Conservation (phyloP, 1,140 invertebrate species). For the Tachypleus tridentatus region DNA sequence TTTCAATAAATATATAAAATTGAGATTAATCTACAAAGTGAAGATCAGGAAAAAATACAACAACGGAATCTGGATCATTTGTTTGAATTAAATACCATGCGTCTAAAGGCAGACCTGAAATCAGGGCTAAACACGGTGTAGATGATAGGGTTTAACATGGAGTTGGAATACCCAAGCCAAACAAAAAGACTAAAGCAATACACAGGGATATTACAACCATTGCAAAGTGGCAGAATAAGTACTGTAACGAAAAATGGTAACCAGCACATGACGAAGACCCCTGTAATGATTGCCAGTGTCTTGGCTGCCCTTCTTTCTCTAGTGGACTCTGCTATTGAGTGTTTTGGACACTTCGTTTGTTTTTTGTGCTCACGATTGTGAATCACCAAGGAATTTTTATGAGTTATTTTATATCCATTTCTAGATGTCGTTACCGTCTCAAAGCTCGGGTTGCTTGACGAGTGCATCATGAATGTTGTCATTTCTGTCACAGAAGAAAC, state of each 20-base stretch:
- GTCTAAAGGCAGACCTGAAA: conserved; percentile 86
- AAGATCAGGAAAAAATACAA: too few relatives aligned
- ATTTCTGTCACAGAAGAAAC: too few relatives aligned
- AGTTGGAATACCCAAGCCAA: conserved; percentile 99
- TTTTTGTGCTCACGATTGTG: too few relatives aligned
- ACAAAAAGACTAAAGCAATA: conserved; percentile 89
- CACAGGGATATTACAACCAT: conserved; percentile 51
- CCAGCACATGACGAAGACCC: conserved; percentile 97
- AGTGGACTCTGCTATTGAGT: conserved; percentile 30
- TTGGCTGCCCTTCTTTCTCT: conserved; percentile 93
- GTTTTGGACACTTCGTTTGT: too few relatives aligned
- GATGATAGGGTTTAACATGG: conserved; percentile 92
- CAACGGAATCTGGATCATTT: too few relatives aligned
- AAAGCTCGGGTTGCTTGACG: too few relatives aligned
- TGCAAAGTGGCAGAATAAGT: conserved; percentile 69
- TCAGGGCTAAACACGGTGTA: conserved; percentile 99
- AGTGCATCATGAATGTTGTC: too few relatives aligned
- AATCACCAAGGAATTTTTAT: too few relatives aligned
- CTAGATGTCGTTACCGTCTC: too few relatives aligned
- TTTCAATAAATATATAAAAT: too few relatives aligned
- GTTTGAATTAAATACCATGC: conserved; percentile 68
- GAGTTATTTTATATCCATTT: too few relatives aligned
- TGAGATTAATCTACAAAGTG: too few relatives aligned
- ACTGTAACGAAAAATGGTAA: conserved; percentile 95
- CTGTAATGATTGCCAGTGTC: conserved; percentile 95